Evolutionary conservation across 2,888 invertebrate species (phyloP).

Genomic region (Ischnura elegans): DNA sequence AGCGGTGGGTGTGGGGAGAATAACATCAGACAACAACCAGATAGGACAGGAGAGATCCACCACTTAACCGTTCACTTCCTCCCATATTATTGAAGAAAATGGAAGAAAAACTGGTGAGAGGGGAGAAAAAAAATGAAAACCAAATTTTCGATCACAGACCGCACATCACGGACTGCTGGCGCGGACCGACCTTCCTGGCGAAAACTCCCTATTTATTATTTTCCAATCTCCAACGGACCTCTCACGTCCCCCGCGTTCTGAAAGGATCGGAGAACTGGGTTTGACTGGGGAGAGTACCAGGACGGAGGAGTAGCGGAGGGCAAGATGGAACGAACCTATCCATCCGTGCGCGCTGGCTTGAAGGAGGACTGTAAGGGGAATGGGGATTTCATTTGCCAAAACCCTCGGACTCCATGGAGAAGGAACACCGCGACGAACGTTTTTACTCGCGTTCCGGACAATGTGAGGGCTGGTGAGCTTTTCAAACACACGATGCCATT

Average conservation of each 20-base stretch:
- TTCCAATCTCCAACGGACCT: conserved; percentile 6
- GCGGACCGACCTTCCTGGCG: not conserved
- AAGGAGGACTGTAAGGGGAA: not conserved
- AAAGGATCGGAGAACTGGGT: not conserved
- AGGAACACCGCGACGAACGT: not conserved
- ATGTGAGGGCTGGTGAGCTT: no score
- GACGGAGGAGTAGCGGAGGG: not conserved
- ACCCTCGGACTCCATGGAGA: not conserved
- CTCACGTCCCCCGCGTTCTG: not conserved
- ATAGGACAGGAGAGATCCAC: not conserved
- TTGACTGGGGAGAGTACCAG: not conserved
- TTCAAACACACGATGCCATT: no score
- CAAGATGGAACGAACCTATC: not conserved
- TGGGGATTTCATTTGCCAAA: conserved; percentile 21
- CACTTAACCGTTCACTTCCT: conserved; percentile 20
- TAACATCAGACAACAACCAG: not conserved
- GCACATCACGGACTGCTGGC: conserved; percentile 6
- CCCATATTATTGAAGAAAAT: not conserved
- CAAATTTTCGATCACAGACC: conserved; percentile 20
- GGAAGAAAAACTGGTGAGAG: not conserved
- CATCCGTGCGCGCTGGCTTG: not conserved
- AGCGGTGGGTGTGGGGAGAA: not conserved
- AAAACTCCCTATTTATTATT: conserved; percentile 26
- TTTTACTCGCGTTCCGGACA: not conserved
- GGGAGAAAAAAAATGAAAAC: not conserved